Evolutionary conservation across 2,797 vertebrate genomes (phyloP), one percentile per base, ranked within the genome.

Genomic region (Eurystomus glaucurus): DNA sequence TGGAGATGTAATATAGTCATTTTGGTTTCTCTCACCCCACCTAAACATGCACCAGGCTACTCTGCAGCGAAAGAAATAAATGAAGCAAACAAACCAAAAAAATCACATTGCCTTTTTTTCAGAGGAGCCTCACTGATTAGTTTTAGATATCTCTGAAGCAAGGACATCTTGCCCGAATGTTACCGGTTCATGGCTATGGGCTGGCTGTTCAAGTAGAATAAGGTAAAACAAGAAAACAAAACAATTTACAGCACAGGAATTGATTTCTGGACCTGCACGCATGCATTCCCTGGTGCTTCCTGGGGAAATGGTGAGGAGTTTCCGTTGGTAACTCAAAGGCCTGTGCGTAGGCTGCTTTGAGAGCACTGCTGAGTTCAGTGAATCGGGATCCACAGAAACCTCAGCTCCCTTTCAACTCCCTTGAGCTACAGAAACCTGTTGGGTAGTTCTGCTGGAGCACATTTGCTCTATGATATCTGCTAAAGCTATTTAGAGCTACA

Each of bases 401-500:
- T 85, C 81, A 58, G 23, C 46, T 94, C 70, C 41, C 77, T 70
- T 61, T 90, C 71, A n/a, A 23, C 26, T 93, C 81, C 37, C 65
- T 72, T 21, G 46, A 85, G 75, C 41, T 91, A 5, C 29, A 93
- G 78, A 91, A 90, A 85, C 84, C 84, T 76, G 39, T 84, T 93
- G 66, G 66, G 70, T 91, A 62, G 50, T 14, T 94, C 87, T 94
- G 78, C 64, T 79, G 74, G 66, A 91, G 51, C 89, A 91, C 70
- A 91, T 94, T 96, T 94, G 66, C 75, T 94, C 93, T 66, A 14
- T 66, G 71, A 51, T 80, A 80, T 82, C 84, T 93, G 90, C 51
- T 70, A 69, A 91, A 96, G 58, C 68, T 96, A 90, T 96, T 96
- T 95, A 79, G 51, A 93, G 78, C 84, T 70, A 77, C 14, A 14